Percentiles rank a stretch among this genome's conserved stretches.
phyloP scores from a whole-genome alignment of 2,888 invertebrate genomes.

The Romanomermis culicivorax region DNA sequence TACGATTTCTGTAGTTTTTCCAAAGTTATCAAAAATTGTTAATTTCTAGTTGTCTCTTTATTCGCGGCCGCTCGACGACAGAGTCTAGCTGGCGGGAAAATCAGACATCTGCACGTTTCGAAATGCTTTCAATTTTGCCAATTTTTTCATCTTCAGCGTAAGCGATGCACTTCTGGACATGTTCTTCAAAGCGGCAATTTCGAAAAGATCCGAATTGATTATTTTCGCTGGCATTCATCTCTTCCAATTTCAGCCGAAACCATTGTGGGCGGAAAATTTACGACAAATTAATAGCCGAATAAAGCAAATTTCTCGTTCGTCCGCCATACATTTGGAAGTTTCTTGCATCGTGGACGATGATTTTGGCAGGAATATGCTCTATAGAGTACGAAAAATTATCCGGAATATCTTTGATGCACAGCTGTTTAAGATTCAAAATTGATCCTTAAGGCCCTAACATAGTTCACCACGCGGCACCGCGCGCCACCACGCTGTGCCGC shows the following conservation, averaged over 20 bases:
- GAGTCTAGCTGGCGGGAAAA: too few relatives aligned
- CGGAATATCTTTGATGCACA: too few relatives aligned
- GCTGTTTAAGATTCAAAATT: too few relatives aligned
- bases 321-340: constrained; percentile 33
- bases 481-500: too few relatives aligned
- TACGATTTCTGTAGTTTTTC: too few relatives aligned
- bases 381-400: constrained; percentile 26
- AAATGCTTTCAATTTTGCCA: too few relatives aligned
- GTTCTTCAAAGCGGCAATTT: constrained; percentile 30
- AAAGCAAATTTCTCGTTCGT: constrained; percentile 22
- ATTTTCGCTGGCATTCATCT: constrained; percentile 32
- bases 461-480: too few relatives aligned
- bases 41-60: too few relatives aligned
- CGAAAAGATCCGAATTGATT: constrained; percentile 30
- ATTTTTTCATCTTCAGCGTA: constrained; percentile 17
- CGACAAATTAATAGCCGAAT: constrained; percentile 26
- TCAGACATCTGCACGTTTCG: too few relatives aligned
- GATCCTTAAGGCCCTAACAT: too few relatives aligned
- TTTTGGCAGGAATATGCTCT: constrained; percentile 27
- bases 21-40: too few relatives aligned
- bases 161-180: constrained; percentile 28
- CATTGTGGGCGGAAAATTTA: constrained; percentile 15
- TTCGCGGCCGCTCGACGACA: too few relatives aligned
- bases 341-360: constrained; percentile 31
- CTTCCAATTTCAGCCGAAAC: constrained; percentile 27